Conservation (phyloP, 2,797 vertebrate species). For the Petrocephalus sullivani region DNA sequence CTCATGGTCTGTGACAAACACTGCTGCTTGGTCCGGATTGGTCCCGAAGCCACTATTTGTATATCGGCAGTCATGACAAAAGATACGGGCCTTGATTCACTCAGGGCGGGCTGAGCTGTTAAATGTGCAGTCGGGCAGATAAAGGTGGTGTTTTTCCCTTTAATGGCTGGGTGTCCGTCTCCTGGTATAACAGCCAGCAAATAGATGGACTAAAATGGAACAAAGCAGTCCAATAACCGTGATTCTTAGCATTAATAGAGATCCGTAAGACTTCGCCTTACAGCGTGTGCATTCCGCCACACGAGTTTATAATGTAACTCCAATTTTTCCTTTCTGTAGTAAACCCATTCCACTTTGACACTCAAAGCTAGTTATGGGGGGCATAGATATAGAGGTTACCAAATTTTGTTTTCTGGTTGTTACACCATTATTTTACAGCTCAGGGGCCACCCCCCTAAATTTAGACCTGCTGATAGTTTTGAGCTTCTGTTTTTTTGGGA, state of each 20-base stretch:
- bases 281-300: not conserved
- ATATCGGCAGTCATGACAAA: not conserved
- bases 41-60: not conserved
- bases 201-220: not conserved
- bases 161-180: not conserved
- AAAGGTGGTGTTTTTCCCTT: not conserved
- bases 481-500: not conserved
- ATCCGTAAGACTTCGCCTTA: not conserved
- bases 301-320: not conserved
- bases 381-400: not conserved
- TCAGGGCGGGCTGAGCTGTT: not conserved
- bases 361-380: not conserved
- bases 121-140: not conserved
- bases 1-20: not conserved
- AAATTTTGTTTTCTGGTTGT: not conserved
- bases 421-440: not conserved
- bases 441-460: not conserved
- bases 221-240: not conserved
- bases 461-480: not conserved
- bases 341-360: not conserved
- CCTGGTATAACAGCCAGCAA: not conserved
- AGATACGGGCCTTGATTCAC: not conserved
- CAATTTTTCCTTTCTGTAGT: not conserved
- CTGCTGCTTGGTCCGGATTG: not conserved
- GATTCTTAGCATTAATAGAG: not conserved